Percentiles rank a stretch among this genome's conserved stretches.
Evolutionary conservation across 2,113 vertebrate species (phyloP).

Genomic region (Cottus gobio): DNA sequence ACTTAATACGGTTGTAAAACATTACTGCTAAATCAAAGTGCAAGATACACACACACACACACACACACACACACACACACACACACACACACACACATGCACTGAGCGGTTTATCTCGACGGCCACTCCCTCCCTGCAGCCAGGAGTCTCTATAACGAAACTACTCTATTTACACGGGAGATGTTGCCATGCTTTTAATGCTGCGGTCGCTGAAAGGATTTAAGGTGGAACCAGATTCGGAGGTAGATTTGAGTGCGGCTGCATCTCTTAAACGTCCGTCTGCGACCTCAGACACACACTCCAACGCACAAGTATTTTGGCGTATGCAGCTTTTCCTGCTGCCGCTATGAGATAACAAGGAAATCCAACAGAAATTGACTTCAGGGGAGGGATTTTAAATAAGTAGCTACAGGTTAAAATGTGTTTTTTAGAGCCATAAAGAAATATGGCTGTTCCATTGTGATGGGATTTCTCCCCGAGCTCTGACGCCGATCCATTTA

Average conservation of each 20-base stretch:
- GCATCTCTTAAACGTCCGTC: background rate
- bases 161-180: constrained; percentile 7
- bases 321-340: background rate
- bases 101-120: constrained; percentile 47
- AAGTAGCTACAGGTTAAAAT: background rate
- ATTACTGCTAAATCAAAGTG: constrained; percentile 65
- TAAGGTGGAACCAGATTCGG: constrained; percentile 4
- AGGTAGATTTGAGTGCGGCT: background rate
- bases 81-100: too few relatives aligned
- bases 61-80: background rate
- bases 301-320: background rate
- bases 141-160: constrained; percentile 36
- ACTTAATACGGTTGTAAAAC: constrained; percentile 55
- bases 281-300: background rate
- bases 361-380: background rate
- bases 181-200: constrained; percentile 9
- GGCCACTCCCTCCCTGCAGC: constrained; percentile 18
- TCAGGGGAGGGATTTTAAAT: background rate
- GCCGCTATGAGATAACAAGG: background rate
- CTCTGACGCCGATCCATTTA: constrained; percentile 7
- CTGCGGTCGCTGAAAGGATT: constrained; percentile 17
- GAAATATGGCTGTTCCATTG: background rate
- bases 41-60: constrained; percentile 33
- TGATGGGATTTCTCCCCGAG: background rate
- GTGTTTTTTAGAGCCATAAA: background rate